Evolutionary conservation across 2,113 vertebrate genomes (phyloP), one percentile per base, ranked within the genome.

Genomic region (Apodemus speciosus): DNA sequence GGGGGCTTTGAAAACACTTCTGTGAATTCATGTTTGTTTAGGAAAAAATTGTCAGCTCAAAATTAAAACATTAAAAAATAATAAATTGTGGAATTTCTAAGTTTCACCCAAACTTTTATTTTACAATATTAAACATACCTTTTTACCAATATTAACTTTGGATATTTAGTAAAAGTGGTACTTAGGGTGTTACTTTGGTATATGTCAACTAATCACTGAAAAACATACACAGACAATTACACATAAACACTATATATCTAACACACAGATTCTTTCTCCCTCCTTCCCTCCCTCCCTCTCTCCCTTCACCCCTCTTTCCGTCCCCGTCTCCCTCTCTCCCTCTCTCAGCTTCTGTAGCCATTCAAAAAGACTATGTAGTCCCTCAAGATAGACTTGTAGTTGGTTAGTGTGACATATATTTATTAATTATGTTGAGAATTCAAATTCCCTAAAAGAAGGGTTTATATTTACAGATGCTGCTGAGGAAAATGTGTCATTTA

Each of bases 1-100:
- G 64, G 90, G n/a, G 92, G 69, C 75, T 75, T 85, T 95, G 66
- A 85, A 85, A 93, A 90, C 73, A 92, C 62, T 87, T 94, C 38
- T 87, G 23, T 92, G 71, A 27, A 35, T 92, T 95, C 40, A 66
- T 89, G 8, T 77, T 83, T 94, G 69, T 80, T 5, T 94, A 95
- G 58, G 80, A 64, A 84, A 83, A 46, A 64, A 35, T 40, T 85
- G 83, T 35, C 35, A 93, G 43, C 43, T 87, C 86, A 93, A 21
- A 62, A 85, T 27, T 56, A 89, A 85, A 95, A 84, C 13, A 56
- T 87, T 89, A 56, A 87, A 94, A 95, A 93, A 16, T 80, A 90
- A 86, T n/a, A 89, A 53, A 46, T 71, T 89, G 20, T 94, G 30
- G 53, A 93, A 88, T 64, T 77, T 77, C 46, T 23, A 89, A 86